Evolutionary conservation across 2,888 invertebrate species (phyloP), one percentile per base, ranked within the genome.

Genomic region (Cantharis lateralis): DNA sequence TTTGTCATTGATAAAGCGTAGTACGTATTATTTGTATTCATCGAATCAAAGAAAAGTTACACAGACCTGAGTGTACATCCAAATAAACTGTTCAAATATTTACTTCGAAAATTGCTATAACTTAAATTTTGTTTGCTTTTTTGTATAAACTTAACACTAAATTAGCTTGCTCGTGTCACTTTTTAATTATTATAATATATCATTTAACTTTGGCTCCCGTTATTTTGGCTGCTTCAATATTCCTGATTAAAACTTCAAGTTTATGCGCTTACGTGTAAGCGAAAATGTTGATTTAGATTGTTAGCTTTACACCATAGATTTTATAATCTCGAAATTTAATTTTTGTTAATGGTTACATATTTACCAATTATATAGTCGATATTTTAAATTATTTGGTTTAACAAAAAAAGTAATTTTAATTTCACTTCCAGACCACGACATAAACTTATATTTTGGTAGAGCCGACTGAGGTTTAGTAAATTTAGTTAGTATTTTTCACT

Each of bases 401-500:
- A 24, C 0, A 24, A 48, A 48, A 7, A n/a, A 7, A 7, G n/a
- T n/a, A 48, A 48, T 48, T 48, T 48, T 48, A 48, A 48, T 48
- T 48, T 48, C n/a, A n/a, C 48, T 48, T 48, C n/a, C n/a, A n/a
- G n/a, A 48, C 48, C 48, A 48, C n/a, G 48, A n/a, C 48, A n/a
- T n/a, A n/a, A 48, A 48, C 48, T 48, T 48, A 48, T n/a, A 48
- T 48, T 24, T n/a, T 48, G 48, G 48, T 48, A n/a, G 48, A 48
- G 48, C 64, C 28, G 48, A 68, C 70, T 70, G 68, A 61, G 24
- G 24, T 69, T 74, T 64, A 71, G 71, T 71, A 71, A 74, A 74
- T 74, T 74, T 74, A 71, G 74, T 74, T 74, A 71, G 74, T 74
- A 72, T 74, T 74, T 74, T 77, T 77, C 77, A 63, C 74, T 75